Evolutionary conservation across 2,797 vertebrate genomes (phyloP).

Genomic region (Melanotaenia trifasciata): DNA sequence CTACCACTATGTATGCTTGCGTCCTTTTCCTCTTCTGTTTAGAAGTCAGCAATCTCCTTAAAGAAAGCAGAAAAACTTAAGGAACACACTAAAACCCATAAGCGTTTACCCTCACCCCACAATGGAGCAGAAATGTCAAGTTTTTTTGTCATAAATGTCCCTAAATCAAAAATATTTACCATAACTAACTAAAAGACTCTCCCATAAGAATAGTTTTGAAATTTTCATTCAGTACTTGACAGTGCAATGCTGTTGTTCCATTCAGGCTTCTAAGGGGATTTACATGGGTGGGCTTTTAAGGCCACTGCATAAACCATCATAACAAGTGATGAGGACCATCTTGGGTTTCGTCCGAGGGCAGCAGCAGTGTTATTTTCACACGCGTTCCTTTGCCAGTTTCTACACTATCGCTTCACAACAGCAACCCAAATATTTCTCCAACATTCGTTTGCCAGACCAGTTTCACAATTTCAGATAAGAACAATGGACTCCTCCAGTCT

Average conservation of each 20-base stretch:
- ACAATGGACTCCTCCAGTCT: slow-evolving; percentile 61
- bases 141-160: background rate
- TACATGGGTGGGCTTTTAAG: slow-evolving; percentile 16
- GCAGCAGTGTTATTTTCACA: slow-evolving; percentile 55
- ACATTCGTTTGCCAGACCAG: slow-evolving; percentile 49
- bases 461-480: slow-evolving; percentile 68
- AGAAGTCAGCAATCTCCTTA: slow-evolving; percentile 42
- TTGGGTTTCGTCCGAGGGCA: slow-evolving; percentile 33
- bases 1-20: background rate
- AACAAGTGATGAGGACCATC: slow-evolving; percentile 19
- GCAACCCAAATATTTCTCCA: slow-evolving; percentile 71
- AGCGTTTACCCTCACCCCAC: background rate
- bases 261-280: background rate
- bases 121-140: background rate
- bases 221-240: background rate
- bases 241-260: background rate
- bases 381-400: slow-evolving; percentile 45
- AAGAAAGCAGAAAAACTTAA: background rate
- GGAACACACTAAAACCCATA: background rate
- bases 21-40: slow-evolving; percentile 17
- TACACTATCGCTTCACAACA: slow-evolving; percentile 44
- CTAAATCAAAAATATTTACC: background rate
- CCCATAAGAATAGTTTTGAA: background rate
- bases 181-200: background rate
- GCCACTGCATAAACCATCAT: slow-evolving; percentile 7